Evolutionary conservation across 2,113 vertebrate genomes (phyloP).

Genomic region (Entelurus aequoreus): DNA sequence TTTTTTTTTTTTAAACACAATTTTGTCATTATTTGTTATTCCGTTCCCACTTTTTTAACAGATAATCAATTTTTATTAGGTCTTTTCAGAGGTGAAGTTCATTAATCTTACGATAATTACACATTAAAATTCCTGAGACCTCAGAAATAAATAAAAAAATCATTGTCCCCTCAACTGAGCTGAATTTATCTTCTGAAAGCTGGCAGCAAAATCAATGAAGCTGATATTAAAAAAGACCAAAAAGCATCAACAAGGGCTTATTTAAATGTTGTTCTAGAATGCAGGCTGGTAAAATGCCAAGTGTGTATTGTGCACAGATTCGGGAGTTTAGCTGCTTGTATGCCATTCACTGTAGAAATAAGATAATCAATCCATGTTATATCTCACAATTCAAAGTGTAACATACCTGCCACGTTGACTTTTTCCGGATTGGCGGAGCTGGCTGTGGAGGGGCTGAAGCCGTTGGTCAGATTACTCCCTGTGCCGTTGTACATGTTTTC

Average conservation of each 20-base stretch:
- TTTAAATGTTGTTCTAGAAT: conserved; percentile 50
- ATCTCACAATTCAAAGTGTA: not conserved
- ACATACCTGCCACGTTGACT: conserved; percentile 90
- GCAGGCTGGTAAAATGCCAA: conserved; percentile 18
- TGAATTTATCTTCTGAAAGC: conserved; percentile 46
- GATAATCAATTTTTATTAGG: too few species aligned
- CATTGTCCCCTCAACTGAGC: conserved; percentile 27
- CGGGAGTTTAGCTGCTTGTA: conserved; percentile 8
- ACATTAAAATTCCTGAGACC: conserved; percentile 3
- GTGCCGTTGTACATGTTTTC: conserved; percentile 93
- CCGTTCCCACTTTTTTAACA: too few species aligned
- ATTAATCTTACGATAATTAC: too few species aligned
- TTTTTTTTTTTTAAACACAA: too few species aligned
- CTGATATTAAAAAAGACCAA: conserved; percentile 44
- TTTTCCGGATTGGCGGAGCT: conserved; percentile 81
- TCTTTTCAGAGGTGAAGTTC: too few species aligned
- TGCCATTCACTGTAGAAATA: not conserved
- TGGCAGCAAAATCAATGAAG: conserved; percentile 56
- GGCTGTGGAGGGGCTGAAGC: conserved; percentile 77
- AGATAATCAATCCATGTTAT: not conserved
- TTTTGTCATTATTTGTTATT: too few species aligned
- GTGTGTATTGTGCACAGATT: conserved; percentile 16
- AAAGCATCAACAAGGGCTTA: conserved; percentile 42
- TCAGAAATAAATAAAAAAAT: conserved; percentile 1
- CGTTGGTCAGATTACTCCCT: conserved; percentile 85